Evolutionary conservation across 2,113 vertebrate species (phyloP), one percentile per base, ranked within the genome.

Genomic region (Xiphophorus couchianus): DNA sequence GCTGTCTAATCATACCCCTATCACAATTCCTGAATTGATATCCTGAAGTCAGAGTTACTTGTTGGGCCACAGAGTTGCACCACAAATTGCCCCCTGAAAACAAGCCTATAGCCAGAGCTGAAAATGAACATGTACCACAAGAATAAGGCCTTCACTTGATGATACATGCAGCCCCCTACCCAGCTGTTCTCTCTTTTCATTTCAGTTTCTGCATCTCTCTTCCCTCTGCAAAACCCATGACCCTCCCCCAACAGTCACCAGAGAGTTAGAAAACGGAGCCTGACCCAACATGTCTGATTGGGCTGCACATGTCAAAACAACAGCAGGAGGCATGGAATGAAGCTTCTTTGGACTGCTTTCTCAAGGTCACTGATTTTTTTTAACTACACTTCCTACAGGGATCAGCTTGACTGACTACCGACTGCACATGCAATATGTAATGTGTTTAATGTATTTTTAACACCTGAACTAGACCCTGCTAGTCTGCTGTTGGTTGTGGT

Each of bases 281-380:
- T 83, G 79, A 89, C 82, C 82, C 83, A 84, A 88, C 84, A 88
- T 82, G 86, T 89, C 86, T 89, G 84, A 88, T 86, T 90, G 83
- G 87, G 77, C 82, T 81, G 76, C 72, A 90, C 79, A 89, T 90
- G 87, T 89, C 88, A 91, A 89, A 90, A 88, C 80, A 90, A 78
- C 84, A 84, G 72, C 74, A 76, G 77, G 73, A 89, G 81, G 77
- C 66, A 82, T 70, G 54, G 77, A 81, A 78, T 87, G 77, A 88
- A 86, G 83, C 73, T 33, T 88, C 78, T 81, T 69, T 82, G 77
- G 88, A 79, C 77, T 82, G 54, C 79, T 87, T 63, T 82, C 77
- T 87, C 85, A 92, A 90, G 88, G 89, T 91, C 89, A 89, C 80
- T 22, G 68, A 82, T 83, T 86, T 83, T 77, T 83, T 78, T 76